These are phyloP conservation scores for Onychorhynchus coronatus DNA, from an alignment of 2,113 vertebrate genomes.

Conservation along the genomic window DNA sequence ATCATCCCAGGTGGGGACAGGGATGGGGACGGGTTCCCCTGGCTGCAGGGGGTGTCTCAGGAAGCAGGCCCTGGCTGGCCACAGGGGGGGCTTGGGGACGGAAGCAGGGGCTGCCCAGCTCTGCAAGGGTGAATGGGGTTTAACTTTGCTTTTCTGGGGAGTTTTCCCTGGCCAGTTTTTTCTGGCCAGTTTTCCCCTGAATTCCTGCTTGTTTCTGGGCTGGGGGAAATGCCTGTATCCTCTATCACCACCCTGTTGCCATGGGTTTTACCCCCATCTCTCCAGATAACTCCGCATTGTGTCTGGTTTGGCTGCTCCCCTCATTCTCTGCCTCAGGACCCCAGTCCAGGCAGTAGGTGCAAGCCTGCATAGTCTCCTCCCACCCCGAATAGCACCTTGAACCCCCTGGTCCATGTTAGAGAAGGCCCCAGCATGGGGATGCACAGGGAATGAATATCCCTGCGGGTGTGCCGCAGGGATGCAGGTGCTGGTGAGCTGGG, in stretches of 20 bases:
- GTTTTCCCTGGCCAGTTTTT: too few species aligned
- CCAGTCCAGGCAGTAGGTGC: background rate
- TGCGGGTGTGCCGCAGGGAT: background rate
- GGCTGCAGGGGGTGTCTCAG: background rate
- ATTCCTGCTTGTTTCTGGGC: background rate
- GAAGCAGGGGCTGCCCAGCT: background rate
- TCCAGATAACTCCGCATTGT: background rate
- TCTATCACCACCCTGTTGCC: background rate
- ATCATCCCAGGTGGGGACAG: slow-evolving; percentile 37
- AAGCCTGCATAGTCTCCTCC: background rate
- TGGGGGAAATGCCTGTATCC: background rate
- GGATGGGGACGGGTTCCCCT: accelerated
- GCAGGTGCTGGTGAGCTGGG: too few species aligned
- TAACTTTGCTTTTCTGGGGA: background rate
- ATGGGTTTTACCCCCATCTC: background rate
- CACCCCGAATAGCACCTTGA: background rate
- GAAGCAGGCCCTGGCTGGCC: background rate
- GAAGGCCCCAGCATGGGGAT: background rate
- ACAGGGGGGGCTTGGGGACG: background rate
- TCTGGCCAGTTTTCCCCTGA: background rate
- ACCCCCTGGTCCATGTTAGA: accelerated
- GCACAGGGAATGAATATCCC: background rate
- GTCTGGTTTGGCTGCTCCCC: background rate
- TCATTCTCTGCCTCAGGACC: background rate
- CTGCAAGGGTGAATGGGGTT: background rate